Conservation (phyloP, 2,888 invertebrate species). For the Buathra laborator region DNA sequence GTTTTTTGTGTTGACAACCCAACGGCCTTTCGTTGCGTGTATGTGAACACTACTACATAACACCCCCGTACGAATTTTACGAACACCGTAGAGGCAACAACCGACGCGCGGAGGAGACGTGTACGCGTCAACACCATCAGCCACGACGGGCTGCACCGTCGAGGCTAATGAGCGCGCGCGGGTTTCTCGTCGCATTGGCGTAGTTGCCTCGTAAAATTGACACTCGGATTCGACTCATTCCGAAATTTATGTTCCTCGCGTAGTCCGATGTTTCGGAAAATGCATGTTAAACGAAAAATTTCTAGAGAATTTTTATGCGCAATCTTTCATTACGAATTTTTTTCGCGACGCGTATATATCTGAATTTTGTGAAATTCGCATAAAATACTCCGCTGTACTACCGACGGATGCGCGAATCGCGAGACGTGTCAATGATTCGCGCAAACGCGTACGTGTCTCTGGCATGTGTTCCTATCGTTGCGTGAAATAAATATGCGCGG, state of each 20-base stretch:
- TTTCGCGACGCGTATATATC: neutral
- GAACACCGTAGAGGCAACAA: slow-evolving; percentile 70
- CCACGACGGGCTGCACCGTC: slow-evolving; percentile 75
- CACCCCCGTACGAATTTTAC: slow-evolving; percentile 81
- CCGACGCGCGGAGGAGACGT: slow-evolving; percentile 63
- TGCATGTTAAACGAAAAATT: neutral
- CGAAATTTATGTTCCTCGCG: neutral
- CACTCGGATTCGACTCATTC: neutral
- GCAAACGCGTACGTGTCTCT: slow-evolving; percentile 48
- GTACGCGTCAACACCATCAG: slow-evolving; percentile 77
- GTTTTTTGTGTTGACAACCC: slow-evolving; percentile 70
- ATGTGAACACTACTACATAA: slow-evolving; percentile 6
- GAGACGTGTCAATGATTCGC: slow-evolving; percentile 35
- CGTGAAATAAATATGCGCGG: slow-evolving; percentile 46
- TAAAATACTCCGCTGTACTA: neutral
- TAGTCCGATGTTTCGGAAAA: no score
- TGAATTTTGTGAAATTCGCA: neutral
- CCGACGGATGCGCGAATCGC: neutral
- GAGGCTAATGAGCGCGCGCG: slow-evolving; percentile 81
- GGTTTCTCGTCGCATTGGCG: slow-evolving; percentile 78
- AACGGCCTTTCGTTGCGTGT: slow-evolving; percentile 72
- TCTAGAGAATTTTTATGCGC: neutral
- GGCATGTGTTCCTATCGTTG: neutral
- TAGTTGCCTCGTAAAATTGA: slow-evolving; percentile 65
- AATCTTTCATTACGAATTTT: neutral